Conservation (phyloP, 2,888 invertebrate genomes). For the Steinernema scapterisci region DNA sequence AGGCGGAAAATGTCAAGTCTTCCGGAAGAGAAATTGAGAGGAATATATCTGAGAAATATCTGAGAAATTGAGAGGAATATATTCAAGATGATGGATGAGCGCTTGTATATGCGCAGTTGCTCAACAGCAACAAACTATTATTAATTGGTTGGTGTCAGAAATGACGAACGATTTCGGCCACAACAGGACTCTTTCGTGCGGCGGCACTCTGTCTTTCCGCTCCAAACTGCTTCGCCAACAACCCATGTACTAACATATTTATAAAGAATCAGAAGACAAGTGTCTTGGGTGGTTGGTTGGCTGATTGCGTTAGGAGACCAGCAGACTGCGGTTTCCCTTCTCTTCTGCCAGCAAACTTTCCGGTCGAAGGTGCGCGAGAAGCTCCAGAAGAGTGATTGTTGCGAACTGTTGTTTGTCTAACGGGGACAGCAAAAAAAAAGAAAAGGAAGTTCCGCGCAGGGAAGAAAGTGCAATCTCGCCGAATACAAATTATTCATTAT, state of each 20-base stretch:
- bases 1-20: neutral
- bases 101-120: constrained; percentile 30
- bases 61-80: constrained; percentile 30
- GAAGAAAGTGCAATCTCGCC: constrained; percentile 24
- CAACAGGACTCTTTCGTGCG: constrained; percentile 6
- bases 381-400: constrained; percentile 19
- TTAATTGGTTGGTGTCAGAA: constrained; percentile 29
- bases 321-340: neutral
- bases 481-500: constrained; percentile 32
- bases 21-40: constrained; percentile 6
- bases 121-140: constrained; percentile 33
- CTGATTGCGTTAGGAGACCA: neutral
- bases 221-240: neutral
- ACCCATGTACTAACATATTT: constrained; percentile 18
- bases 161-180: constrained; percentile 30
- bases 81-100: constrained; percentile 30
- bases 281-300: too few species aligned
- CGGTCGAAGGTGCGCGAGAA: neutral
- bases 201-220: neutral
- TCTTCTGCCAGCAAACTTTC: neutral
- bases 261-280: constrained; percentile 3
- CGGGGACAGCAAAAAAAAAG: neutral
- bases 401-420: constrained; percentile 29
- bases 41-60: constrained; percentile 25
- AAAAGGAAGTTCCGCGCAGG: constrained; percentile 8